Percentiles rank a stretch among this genome's conserved stretches.
Evolutionary conservation across 2,797 vertebrate species (phyloP).

Genomic region (Ptychobarbus kaznakovi): DNA sequence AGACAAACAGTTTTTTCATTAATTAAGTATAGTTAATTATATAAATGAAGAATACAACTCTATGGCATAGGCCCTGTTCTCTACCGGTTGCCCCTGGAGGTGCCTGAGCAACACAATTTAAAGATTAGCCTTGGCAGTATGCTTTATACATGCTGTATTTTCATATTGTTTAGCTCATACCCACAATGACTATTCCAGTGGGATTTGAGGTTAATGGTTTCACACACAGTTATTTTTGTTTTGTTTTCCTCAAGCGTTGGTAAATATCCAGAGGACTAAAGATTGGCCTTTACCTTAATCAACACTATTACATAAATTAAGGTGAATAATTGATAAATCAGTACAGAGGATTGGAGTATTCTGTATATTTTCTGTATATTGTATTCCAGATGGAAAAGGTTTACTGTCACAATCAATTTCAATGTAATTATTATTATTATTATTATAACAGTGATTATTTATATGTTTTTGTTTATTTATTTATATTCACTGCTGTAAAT

Average conservation of each 20-base stretch:
- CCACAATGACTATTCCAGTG: slow-evolving; percentile 22
- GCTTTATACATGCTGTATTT: background rate
- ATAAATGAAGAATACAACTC: background rate
- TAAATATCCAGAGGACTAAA: slow-evolving; percentile 35
- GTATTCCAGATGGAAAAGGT: background rate
- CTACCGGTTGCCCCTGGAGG: background rate
- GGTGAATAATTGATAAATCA: background rate
- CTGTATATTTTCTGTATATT: background rate
- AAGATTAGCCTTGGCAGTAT: slow-evolving; percentile 46
- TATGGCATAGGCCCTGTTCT: background rate
- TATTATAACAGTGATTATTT: background rate
- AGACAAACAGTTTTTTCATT: background rate
- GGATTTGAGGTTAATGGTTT: slow-evolving; percentile 19
- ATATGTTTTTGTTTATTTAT: background rate
- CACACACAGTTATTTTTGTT: background rate
- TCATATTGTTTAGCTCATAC: background rate
- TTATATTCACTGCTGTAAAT: background rate
- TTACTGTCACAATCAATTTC: background rate
- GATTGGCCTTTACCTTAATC: slow-evolving; percentile 8
- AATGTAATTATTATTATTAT: background rate
- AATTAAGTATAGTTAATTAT: background rate
- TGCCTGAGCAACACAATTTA: slow-evolving; percentile 29
- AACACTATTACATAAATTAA: slow-evolving; percentile 6
- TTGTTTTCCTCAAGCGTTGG: slow-evolving; percentile 1
- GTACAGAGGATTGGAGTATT: background rate